Percentiles rank a stretch among this genome's conserved stretches.
These are phyloP conservation scores for Micrastur ruficollis DNA, from an alignment of 2,797 vertebrate genomes.

Conservation along the genomic window DNA sequence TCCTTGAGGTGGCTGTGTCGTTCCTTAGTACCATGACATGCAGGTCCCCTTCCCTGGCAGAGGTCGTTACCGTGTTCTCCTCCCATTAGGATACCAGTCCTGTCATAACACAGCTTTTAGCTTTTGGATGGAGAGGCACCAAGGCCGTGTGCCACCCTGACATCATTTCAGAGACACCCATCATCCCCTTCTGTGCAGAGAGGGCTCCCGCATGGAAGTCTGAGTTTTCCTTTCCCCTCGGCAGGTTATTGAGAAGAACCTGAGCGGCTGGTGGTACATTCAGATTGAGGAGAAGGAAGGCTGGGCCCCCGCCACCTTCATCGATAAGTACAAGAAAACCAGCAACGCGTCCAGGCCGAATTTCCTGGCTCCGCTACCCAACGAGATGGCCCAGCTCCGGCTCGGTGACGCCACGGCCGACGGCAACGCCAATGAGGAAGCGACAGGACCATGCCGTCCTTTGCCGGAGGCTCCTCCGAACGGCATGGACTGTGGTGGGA, in stretches of 20 bases:
- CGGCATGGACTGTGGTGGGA: slow-evolving; percentile 72
- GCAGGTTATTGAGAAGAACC: slow-evolving; percentile 97
- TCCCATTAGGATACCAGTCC: not conserved
- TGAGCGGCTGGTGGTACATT: slow-evolving; percentile 99
- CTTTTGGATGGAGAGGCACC: not conserved
- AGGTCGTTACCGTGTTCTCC: not conserved
- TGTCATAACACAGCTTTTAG: not conserved
- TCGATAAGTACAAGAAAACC: slow-evolving; percentile 99
- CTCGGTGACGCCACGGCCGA: slow-evolving; percentile 72
- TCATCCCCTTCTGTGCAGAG: not conserved
- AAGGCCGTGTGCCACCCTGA: not conserved
- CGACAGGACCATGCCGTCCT: slow-evolving; percentile 81
- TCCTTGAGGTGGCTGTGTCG: accelerated
- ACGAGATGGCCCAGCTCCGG: slow-evolving; percentile 87
- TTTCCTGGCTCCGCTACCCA: slow-evolving; percentile 91
- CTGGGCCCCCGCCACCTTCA: slow-evolving; percentile 95
- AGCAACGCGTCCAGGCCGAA: slow-evolving; percentile 91
- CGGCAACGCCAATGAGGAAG: slow-evolving; percentile 68
- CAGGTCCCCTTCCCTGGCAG: not conserved
- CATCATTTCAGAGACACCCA: not conserved
- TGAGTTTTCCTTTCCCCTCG: not conserved
- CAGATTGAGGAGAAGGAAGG: slow-evolving; percentile 98
- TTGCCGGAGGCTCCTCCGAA: slow-evolving; percentile 88
- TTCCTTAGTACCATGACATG: not conserved
- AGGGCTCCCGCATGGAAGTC: not conserved